A percentile compares a stretch with the other conserved stretches of the same genome.
These are phyloP conservation scores for Eupsilia transversa DNA, from an alignment of 2,888 invertebrate genomes.

Conservation along the genomic window DNA sequence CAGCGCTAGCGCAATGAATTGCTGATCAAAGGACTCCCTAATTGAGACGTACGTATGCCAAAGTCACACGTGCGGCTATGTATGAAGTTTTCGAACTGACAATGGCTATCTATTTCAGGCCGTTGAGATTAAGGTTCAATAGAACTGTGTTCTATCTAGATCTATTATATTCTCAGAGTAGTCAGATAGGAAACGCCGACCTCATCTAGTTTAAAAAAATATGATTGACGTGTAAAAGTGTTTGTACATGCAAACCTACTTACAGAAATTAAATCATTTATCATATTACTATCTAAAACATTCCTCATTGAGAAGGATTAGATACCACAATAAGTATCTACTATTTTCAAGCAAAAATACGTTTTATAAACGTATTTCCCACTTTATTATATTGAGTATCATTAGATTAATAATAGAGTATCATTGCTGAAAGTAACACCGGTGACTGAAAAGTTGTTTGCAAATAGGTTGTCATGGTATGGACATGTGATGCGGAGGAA, in stretches of 20 bases:
- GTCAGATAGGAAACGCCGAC: too few relatives aligned
- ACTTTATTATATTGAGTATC: background rate
- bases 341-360: too few relatives aligned
- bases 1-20: background rate
- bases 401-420: background rate
- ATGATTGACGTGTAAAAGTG: too few relatives aligned
- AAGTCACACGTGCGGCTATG: background rate
- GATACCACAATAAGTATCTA: background rate
- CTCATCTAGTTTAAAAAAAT: too few relatives aligned
- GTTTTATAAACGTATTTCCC: background rate
- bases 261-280: too few relatives aligned
- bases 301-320: background rate
- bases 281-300: background rate
- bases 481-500: too few relatives aligned
- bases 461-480: too few relatives aligned
- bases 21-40: conserved; percentile 8
- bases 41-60: background rate
- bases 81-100: conserved; percentile 4
- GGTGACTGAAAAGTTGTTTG: too few relatives aligned
- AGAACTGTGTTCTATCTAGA: background rate
- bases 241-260: too few relatives aligned
- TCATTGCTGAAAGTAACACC: too few relatives aligned
- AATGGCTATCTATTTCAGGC: background rate
- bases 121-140: background rate
- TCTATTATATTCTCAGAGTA: too few relatives aligned